Evolutionary conservation across 1,140 invertebrate species (phyloP).

Genomic region (Calycopis cecrops): DNA sequence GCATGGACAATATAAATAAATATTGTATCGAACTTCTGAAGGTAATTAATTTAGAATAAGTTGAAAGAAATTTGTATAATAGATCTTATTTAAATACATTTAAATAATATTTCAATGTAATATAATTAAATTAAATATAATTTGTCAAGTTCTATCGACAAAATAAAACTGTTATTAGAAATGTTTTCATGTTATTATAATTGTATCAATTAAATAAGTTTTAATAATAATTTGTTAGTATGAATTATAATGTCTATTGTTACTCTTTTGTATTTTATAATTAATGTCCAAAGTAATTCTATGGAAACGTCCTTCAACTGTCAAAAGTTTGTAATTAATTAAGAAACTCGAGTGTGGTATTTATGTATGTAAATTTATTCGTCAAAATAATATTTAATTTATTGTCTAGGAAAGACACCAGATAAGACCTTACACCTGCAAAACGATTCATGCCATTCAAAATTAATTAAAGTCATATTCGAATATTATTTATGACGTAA

Average conservation of each 20-base stretch:
- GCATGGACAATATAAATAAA: no score
- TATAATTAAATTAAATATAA: no score
- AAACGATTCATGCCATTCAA: not conserved
- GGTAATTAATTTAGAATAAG: no score
- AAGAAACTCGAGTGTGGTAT: not conserved
- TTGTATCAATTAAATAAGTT: no score
- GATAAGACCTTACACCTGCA: not conserved
- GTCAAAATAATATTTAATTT: not conserved
- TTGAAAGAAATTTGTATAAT: no score
- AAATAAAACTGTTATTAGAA: no score
- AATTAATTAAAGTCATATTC: not conserved
- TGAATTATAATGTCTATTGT: not conserved
- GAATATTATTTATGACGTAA: not conserved
- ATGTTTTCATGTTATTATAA: no score
- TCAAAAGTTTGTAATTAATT: conserved; percentile 5
- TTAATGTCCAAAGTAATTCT: not conserved
- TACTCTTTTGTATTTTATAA: not conserved
- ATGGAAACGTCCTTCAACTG: conserved; percentile 1
- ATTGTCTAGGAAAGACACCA: not conserved
- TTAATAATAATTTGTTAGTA: no score
- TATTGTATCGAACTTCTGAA: no score
- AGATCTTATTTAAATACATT: no score
- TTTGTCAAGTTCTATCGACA: no score
- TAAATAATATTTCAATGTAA: no score
- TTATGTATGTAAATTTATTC: not conserved